A percentile compares a stretch with the other conserved stretches of the same genome.
Conservation (phyloP, 2,797 vertebrate species). For the Acridotheres tristis region DNA sequence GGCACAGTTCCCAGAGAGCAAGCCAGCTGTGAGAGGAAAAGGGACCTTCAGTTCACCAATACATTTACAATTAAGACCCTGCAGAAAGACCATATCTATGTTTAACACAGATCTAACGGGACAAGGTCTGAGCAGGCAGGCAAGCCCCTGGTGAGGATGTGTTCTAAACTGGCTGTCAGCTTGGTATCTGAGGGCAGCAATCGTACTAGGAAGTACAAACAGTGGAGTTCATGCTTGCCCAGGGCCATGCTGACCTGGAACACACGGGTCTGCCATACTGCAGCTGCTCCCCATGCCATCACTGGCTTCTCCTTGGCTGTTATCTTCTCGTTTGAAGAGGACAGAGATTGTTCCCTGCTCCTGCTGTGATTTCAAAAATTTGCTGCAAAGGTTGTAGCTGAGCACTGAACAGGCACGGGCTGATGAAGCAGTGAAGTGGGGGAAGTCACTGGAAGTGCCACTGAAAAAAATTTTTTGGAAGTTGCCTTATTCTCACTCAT, state of each 20-base stretch:
- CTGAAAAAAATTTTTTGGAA: not conserved
- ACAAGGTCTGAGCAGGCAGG: not conserved
- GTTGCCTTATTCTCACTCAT: not conserved
- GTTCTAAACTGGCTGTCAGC: not conserved
- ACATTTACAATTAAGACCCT: not conserved
- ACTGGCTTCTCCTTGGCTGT: not conserved
- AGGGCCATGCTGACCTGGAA: not conserved
- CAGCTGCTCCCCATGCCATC: not conserved
- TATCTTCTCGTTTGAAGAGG: not conserved
- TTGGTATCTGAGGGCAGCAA: not conserved
- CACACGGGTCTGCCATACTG: rapidly evolving
- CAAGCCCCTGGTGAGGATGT: not conserved
- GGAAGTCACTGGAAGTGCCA: not conserved
- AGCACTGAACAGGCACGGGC: rapidly evolving
- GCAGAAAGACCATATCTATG: not conserved
- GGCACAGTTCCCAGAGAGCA: not conserved
- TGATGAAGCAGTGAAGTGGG: not conserved
- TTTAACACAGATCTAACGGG: not conserved
- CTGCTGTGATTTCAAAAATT: not conserved
- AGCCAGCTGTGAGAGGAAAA: not conserved
- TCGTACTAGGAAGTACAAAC: not conserved
- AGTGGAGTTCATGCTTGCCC: rapidly evolving
- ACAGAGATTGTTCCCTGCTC: not conserved
- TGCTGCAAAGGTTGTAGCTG: not conserved
- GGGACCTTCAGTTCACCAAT: rapidly evolving